phyloP scores from a whole-genome alignment of 2,888 invertebrate genomes.

The Caenorhabditis wallacei region DNA sequence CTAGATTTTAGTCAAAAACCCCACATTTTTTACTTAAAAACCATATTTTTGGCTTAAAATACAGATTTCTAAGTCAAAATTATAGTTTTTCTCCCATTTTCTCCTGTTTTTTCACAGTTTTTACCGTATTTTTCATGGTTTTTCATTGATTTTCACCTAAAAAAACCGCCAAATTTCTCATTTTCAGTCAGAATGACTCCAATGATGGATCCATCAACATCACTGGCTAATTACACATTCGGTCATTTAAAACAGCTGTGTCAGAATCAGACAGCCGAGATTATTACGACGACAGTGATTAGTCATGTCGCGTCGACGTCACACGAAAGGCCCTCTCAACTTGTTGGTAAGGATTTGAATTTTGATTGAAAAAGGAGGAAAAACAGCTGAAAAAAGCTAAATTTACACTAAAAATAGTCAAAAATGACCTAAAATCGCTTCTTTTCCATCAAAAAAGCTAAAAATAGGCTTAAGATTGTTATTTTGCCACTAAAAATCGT shows the following conservation, averaged over 20 bases:
- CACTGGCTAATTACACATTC: conserved; percentile 60
- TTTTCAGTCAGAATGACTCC: conserved; percentile 19
- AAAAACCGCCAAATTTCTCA: not conserved
- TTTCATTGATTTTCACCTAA: no score
- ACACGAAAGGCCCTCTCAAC: conserved; percentile 12
- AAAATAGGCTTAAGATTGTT: no score
- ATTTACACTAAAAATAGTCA: not conserved
- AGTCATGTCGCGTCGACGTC: not conserved
- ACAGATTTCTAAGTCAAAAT: no score
- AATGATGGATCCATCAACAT: conserved; percentile 66
- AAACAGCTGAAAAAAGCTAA: not conserved
- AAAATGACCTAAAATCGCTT: not conserved
- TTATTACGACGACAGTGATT: not conserved
- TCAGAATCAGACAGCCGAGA: conserved; percentile 3
- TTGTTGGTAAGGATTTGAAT: not conserved
- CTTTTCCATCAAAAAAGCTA: not conserved
- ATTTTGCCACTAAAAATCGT: no score
- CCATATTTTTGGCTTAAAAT: no score
- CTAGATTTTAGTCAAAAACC: no score
- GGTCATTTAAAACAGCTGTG: conserved; percentile 55
- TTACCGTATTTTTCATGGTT: no score
- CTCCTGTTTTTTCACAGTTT: no score
- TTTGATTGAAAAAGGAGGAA: not conserved
- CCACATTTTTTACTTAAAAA: no score
- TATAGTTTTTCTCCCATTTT: not conserved